Base-by-base conservation (phyloP, 1,140 invertebrate genomes). In the Eciton burchellii region DNA sequence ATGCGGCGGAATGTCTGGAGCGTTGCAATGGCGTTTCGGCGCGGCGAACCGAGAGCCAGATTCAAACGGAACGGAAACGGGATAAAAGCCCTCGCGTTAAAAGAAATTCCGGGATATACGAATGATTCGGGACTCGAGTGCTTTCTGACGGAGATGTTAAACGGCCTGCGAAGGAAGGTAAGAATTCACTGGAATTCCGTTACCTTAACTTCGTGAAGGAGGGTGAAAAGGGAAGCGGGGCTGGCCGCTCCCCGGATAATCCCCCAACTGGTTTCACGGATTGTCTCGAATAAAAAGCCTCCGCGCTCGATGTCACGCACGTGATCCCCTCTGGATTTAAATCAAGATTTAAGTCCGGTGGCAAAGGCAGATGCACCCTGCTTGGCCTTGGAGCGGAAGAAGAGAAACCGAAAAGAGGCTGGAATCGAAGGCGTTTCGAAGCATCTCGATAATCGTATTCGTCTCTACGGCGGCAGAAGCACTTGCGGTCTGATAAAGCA, bases 131-230 rank as follows among this genome's bases (percentile, higher is more conserved):
- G 16, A 5, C 21, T 73, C 59, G 72, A 63, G 35, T 59, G 47
- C 41, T 79, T 70, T 68, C 49, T 54, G 35, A 68, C 74, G 12
- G 12, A 70, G 70, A 79, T 79, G 74, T 70, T 79, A 57, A 68
- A 68, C 74, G 62, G 63, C 68, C 74, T n/a, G 74, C 63, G 21
- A 56, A 70, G 21, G 74, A 62, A 79, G 47, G 63, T 77, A n/a
- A n/a, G n/a, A 68, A 16, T 26, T 29, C 21, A 49, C 12, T 43
- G 49, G 62, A 68, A 77, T 70, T 77, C 56, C 41, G 63, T 79
- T 56, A 68, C 41, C 24, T 56, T 49, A 79, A 79, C 41, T 45
- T 70, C 24, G 63, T 43, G 68, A 35, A 6, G 35, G 6, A 35
- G 6, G 35, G 35, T 35, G 35, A 6, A 6, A 35, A 35, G 35